Percentiles rank a stretch among this genome's conserved stretches.
Conservation (phyloP, 2,113 vertebrate genomes). For the Sus scrofa region DNA sequence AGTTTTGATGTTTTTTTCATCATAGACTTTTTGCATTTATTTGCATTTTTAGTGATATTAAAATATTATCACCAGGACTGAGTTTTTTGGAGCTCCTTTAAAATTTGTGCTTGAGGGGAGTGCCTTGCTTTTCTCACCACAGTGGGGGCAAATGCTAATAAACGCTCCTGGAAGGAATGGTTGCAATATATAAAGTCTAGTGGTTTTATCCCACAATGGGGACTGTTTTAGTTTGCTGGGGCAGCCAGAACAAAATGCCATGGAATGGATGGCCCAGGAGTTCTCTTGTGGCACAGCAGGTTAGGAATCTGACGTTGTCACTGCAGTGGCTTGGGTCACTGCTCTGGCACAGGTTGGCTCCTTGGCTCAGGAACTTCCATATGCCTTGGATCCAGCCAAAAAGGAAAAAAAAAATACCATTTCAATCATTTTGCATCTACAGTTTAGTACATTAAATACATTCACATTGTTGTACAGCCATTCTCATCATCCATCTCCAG, state of each 20-base stretch:
- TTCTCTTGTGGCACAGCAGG: no score
- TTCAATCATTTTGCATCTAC: neutral
- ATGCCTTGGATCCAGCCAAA: no score
- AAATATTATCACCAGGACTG: neutral
- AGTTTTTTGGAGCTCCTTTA: neutral
- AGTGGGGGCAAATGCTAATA: neutral
- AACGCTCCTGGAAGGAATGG: neutral
- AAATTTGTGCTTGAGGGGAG: neutral
- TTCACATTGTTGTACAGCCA: neutral
- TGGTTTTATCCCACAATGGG: neutral
- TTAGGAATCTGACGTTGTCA: no score
- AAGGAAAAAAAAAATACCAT: neutral
- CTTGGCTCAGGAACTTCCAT: no score
- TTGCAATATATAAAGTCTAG: no score
- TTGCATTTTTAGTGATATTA: neutral
- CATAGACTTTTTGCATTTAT: neutral
- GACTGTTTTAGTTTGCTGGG: neutral
- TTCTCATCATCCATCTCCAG: neutral
- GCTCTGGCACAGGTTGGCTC: no score
- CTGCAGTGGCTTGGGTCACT: no score
- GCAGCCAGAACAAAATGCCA: neutral
- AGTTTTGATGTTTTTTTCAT: neutral
- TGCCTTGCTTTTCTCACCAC: neutral
- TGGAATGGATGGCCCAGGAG: no score
- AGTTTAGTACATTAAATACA: neutral